Conservation (phyloP, 2,888 invertebrate genomes). For the Pachycephus smyrnensis region DNA sequence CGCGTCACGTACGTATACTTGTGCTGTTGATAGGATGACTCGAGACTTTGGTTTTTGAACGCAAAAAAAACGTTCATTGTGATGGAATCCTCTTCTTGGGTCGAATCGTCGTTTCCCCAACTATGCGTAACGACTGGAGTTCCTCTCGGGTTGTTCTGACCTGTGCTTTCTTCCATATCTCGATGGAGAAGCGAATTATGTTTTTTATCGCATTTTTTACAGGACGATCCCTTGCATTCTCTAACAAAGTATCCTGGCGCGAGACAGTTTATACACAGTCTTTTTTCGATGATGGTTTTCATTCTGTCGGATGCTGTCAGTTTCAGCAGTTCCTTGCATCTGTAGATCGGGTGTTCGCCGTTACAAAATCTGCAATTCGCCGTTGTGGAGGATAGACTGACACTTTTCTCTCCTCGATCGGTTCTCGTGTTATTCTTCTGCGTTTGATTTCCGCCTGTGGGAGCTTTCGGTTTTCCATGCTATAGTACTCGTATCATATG, state of each 20-base stretch:
- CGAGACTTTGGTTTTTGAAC: slow-evolving; percentile 13
- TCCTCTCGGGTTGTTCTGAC: not conserved
- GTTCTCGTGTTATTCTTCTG: not conserved
- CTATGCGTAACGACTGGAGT: slow-evolving; percentile 2
- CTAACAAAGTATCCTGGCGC: not conserved
- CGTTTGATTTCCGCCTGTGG: not conserved
- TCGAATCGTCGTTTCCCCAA: not conserved
- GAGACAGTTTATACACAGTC: slow-evolving; percentile 22
- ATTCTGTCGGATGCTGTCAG: slow-evolving; percentile 16
- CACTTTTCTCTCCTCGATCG: slow-evolving; percentile 15
- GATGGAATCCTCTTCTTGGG: not conserved
- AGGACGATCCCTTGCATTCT: not conserved
- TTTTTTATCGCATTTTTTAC: slow-evolving; percentile 4
- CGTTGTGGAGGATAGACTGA: slow-evolving; percentile 13
- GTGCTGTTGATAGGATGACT: slow-evolving; percentile 21
- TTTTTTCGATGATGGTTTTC: slow-evolving; percentile 3
- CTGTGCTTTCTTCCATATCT: slow-evolving; percentile 1
- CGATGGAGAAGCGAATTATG: slow-evolving; percentile 27
- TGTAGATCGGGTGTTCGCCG: slow-evolving; percentile 22
- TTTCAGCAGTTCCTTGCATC: slow-evolving; percentile 23
- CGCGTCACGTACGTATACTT: not conserved
- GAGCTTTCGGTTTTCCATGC: slow-evolving; percentile 17
- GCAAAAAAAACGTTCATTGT: slow-evolving; percentile 17
- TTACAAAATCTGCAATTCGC: slow-evolving; percentile 21
- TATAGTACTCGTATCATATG: slow-evolving; percentile 19